These are phyloP conservation scores for Beroe forskalii DNA, from an alignment of 37 sponge, comb jelly and placozoan genomes.

Conservation along the genomic window DNA sequence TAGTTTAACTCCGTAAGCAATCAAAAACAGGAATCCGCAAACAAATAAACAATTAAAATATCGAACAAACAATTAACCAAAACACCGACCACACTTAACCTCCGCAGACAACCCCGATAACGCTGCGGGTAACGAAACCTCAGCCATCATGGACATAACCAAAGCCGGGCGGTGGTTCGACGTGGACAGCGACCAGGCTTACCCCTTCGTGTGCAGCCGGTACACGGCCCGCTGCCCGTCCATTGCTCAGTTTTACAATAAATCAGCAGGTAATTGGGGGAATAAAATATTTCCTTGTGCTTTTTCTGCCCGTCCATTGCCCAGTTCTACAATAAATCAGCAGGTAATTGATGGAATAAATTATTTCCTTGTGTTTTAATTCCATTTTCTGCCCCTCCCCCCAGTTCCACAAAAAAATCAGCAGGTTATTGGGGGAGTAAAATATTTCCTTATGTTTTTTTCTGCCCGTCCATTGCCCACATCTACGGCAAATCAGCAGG, in stretches of 20 bases:
- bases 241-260: slow-evolving; percentile 7
- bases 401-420: too few relatives aligned
- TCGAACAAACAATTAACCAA: too few relatives aligned
- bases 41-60: too few relatives aligned
- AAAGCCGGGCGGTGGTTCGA: slow-evolving; percentile 19
- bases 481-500: slow-evolving; percentile 1
- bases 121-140: slow-evolving; percentile 1
- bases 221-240: slow-evolving; percentile 21
- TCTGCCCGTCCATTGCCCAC: slow-evolving; percentile 2
- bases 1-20: too few relatives aligned
- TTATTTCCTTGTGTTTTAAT: background rate
- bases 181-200: background rate
- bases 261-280: background rate
- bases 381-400: too few relatives aligned
- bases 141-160: slow-evolving; percentile 23
- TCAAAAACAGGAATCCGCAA: too few relatives aligned
- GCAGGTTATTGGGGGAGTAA: too few relatives aligned
- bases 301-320: slow-evolving; percentile 12
- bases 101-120: slow-evolving; percentile 35
- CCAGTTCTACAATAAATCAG: slow-evolving; percentile 6
- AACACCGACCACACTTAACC: too few relatives aligned
- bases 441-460: too few relatives aligned
- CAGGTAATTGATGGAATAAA: too few relatives aligned
- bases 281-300: background rate
- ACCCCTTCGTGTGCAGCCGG: slow-evolving; percentile 10